These are phyloP conservation scores for Drosophila lacteicornis DNA, from an alignment of 1,140 invertebrate genomes.

Conservation along the genomic window DNA sequence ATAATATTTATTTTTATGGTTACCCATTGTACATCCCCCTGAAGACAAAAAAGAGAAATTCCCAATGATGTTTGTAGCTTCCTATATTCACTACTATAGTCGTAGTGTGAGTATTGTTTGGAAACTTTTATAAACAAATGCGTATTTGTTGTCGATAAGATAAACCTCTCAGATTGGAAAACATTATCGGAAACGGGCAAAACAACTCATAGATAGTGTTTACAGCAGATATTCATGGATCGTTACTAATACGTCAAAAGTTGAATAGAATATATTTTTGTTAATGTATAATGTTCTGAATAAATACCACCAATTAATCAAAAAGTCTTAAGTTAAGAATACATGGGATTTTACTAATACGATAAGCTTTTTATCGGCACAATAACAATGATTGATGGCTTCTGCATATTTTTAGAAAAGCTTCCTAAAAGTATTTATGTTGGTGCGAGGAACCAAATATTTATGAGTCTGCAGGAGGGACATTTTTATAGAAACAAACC, in stretches of 20 bases:
- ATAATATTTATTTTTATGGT: too few relatives aligned
- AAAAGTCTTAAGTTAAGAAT: not conserved
- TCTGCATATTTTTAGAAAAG: not conserved
- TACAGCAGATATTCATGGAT: constrained; percentile 15
- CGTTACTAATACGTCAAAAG: constrained; percentile 6
- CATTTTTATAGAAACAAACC: not conserved
- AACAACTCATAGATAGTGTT: constrained; percentile 13
- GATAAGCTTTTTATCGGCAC: constrained; percentile 23
- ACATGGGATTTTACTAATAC: constrained; percentile 19
- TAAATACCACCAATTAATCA: constrained; percentile 26
- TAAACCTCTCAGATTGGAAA: constrained; percentile 12
- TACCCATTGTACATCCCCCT: constrained; percentile 2
- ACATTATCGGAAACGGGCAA: constrained; percentile 7
- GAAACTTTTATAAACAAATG: constrained; percentile 25
- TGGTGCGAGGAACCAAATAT: not conserved
- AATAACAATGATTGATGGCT: constrained; percentile 26
- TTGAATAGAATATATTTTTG: not conserved
- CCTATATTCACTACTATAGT: not conserved
- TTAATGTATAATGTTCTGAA: not conserved
- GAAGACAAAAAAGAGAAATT: not conserved
- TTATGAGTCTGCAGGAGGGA: not conserved
- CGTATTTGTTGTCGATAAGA: constrained; percentile 42
- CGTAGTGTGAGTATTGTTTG: constrained; percentile 32
- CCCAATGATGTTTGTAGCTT: not conserved
- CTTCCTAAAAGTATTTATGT: not conserved